Percentiles rank a stretch among this genome's conserved stretches.
phyloP scores from a whole-genome alignment of 2,888 invertebrate genomes.

The Deroplatys truncata region DNA sequence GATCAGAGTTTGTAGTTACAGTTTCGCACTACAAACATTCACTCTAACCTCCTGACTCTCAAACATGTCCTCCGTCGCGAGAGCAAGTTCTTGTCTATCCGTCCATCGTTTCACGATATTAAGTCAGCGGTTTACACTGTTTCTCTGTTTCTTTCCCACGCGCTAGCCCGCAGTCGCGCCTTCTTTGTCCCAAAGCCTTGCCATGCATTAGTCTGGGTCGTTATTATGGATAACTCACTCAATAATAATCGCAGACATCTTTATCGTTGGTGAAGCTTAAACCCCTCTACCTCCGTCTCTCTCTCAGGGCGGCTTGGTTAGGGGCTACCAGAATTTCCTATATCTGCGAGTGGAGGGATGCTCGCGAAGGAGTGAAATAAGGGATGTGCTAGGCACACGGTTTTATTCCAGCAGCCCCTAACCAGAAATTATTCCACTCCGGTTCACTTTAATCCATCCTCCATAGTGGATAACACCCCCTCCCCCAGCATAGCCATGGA shows the following conservation, averaged over 20 bases:
- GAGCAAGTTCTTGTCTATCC: not conserved
- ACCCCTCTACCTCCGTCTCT: not conserved
- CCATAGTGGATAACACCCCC: not conserved
- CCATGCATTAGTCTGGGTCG: not conserved
- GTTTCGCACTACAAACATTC: no score
- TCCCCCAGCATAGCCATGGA: not conserved
- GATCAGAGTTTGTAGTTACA: no score
- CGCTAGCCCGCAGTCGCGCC: not conserved
- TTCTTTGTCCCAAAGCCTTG: not conserved
- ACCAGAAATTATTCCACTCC: constrained; percentile 25
- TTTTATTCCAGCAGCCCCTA: constrained; percentile 6
- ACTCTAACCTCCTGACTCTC: no score
- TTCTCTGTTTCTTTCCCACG: not conserved
- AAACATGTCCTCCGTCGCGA: no score
- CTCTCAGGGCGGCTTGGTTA: not conserved
- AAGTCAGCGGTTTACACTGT: not conserved
- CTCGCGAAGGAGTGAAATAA: not conserved
- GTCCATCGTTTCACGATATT: not conserved
- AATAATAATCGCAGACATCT: constrained; percentile 23
- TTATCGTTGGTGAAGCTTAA: constrained; percentile 20
- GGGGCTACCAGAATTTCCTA: not conserved
- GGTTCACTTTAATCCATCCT: constrained; percentile 13
- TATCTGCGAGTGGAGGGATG: not conserved
- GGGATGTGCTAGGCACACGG: not conserved
- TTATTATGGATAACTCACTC: constrained; percentile 24